Conservation (phyloP, 2,797 vertebrate species). For the Gadopsis bispinosus region DNA sequence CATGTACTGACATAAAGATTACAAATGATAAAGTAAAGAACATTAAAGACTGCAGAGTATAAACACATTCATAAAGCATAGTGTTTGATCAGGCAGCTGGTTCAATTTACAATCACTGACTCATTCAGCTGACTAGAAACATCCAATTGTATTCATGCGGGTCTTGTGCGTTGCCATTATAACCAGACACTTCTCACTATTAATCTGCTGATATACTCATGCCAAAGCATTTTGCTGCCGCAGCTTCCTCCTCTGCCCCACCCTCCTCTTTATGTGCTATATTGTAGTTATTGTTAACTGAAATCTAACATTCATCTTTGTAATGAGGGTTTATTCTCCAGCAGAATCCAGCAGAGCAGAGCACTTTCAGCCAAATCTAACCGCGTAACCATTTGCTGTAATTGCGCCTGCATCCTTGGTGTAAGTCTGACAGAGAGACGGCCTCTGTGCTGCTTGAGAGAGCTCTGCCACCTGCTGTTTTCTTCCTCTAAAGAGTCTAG, state of each 20-base stretch:
- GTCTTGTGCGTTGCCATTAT: too few species aligned
- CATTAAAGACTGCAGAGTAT: neutral
- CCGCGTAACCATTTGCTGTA: neutral
- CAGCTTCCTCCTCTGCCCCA: neutral
- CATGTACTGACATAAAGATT: neutral
- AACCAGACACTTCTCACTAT: neutral
- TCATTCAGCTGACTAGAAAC: neutral
- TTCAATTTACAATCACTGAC: neutral
- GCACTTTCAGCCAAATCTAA: neutral
- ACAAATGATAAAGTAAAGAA: neutral
- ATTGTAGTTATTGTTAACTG: neutral
- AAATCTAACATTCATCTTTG: neutral
- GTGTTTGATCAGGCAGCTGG: neutral
- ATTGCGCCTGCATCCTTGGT: neutral
- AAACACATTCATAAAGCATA: neutral
- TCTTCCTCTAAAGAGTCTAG: neutral
- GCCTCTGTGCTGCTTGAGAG: neutral
- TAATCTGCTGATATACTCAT: neutral
- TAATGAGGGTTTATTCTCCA: neutral
- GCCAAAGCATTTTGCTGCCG: neutral
- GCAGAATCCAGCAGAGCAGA: neutral
- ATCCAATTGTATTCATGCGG: neutral
- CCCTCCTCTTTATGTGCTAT: neutral
- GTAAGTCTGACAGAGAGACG: neutral
- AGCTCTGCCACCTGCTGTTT: slow-evolving; percentile 10